A percentile compares a stretch with the other conserved stretches of the same genome.
phyloP scores from a whole-genome alignment of 2,888 invertebrate species.

The Mesochorus sp. region DNA sequence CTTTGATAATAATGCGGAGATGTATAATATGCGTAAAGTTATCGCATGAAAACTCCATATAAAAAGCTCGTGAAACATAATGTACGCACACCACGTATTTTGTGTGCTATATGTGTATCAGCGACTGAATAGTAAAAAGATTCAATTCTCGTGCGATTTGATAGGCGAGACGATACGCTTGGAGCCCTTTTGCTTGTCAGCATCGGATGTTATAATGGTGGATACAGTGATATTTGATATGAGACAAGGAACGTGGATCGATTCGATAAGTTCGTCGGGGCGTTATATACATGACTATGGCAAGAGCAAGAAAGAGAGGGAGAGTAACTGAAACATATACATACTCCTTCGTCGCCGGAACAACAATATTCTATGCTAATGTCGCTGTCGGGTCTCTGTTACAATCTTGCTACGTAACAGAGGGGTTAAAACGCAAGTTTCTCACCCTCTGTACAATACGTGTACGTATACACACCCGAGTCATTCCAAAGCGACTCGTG shows the following conservation, averaged over 20 bases:
- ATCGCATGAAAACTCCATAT: slow-evolving; percentile 37
- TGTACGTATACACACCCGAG: slow-evolving; percentile 18
- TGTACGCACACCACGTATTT: slow-evolving; percentile 50
- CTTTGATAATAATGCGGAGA: slow-evolving; percentile 55
- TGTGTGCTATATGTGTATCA: neutral
- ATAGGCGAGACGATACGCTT: neutral
- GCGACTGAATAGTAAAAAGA: neutral
- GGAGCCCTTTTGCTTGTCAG: neutral
- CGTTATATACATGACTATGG: slow-evolving; percentile 59
- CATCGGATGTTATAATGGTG: neutral
- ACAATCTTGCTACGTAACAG: slow-evolving; percentile 71
- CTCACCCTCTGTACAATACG: slow-evolving; percentile 24
- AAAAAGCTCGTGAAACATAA: slow-evolving; percentile 52
- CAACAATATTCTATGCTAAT: slow-evolving; percentile 76
- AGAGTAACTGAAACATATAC: slow-evolving; percentile 50
- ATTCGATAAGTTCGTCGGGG: slow-evolving; percentile 67
- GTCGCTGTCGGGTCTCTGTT: slow-evolving; percentile 66
- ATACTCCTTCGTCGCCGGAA: slow-evolving; percentile 57
- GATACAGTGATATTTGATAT: neutral
- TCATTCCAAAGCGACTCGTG: slow-evolving; percentile 46
- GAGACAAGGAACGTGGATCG: slow-evolving; percentile 62
- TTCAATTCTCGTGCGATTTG: neutral
- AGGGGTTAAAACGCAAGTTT: slow-evolving; percentile 54
- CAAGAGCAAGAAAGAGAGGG: slow-evolving; percentile 46
- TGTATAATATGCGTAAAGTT: slow-evolving; percentile 58